Evolutionary conservation across 2,797 vertebrate species (phyloP).

Genomic region (Syndactyla subalaris): DNA sequence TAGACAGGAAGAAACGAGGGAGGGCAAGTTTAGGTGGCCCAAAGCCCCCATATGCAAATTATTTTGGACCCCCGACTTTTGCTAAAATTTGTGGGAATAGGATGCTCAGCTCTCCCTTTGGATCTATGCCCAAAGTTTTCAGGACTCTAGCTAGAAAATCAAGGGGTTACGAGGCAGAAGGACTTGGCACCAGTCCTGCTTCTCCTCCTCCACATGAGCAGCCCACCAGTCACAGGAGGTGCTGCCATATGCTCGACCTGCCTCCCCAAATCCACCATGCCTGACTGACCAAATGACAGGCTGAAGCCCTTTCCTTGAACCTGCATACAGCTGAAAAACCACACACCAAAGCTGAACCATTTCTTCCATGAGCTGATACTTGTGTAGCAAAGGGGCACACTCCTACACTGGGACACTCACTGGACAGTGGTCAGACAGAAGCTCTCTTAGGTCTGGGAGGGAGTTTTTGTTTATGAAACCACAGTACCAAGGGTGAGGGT

Average conservation of each 20-base stretch:
- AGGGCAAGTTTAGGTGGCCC: background rate
- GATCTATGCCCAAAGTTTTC: conserved; percentile 14
- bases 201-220: background rate
- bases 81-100: background rate
- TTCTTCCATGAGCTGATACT: background rate
- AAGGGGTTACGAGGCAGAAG: conserved; percentile 3
- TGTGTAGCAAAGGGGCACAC: background rate
- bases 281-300: background rate
- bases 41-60: background rate
- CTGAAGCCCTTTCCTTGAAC: background rate
- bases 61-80: background rate
- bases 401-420: background rate
- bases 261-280: conserved; percentile 18
- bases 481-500: background rate
- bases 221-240: conserved; percentile 2
- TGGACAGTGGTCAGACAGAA: background rate
- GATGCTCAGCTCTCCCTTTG: background rate
- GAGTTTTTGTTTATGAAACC: background rate
- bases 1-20: background rate
- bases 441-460: background rate
- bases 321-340: background rate
- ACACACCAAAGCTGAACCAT: background rate
- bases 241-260: conserved; percentile 41
- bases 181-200: background rate
- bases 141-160: background rate